A percentile compares a stretch with the other conserved stretches of the same genome.
These are phyloP conservation scores for Amphiduros pacificus DNA, from an alignment of 2,888 invertebrate species.

Conservation along the genomic window DNA sequence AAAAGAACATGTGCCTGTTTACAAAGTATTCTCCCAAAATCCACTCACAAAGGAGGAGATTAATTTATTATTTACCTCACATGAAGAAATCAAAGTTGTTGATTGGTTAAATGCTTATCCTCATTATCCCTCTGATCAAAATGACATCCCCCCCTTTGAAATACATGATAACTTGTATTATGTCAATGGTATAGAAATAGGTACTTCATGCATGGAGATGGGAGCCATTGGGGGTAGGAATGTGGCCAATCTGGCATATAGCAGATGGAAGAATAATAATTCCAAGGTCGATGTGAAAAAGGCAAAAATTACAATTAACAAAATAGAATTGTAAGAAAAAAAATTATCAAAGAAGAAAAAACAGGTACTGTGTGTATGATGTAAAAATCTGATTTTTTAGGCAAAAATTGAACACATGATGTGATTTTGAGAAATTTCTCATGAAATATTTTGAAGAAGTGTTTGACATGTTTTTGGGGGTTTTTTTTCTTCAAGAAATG, in stretches of 20 bases:
- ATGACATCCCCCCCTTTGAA: constrained; percentile 61
- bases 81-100: constrained; percentile 40
- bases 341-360: too few species aligned
- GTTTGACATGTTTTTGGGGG: too few species aligned
- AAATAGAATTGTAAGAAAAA: too few species aligned
- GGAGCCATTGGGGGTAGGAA: constrained; percentile 67
- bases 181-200: constrained; percentile 69
- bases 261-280: background rate
- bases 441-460: too few species aligned
- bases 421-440: too few species aligned
- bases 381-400: too few species aligned
- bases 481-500: too few species aligned
- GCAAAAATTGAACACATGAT: too few species aligned
- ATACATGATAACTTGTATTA: constrained; percentile 65
- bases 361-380: too few species aligned
- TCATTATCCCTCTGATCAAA: constrained; percentile 43
- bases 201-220: constrained; percentile 73
- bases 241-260: constrained; percentile 64
- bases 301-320: too few species aligned
- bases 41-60: constrained; percentile 61
- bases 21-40: constrained; percentile 66
- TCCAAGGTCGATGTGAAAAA: constrained; percentile 1
- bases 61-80: constrained; percentile 61
- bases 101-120: constrained; percentile 51
- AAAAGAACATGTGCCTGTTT: constrained; percentile 53